Conservation (phyloP, 2,797 vertebrate genomes). For the Alosa sapidissima region DNA sequence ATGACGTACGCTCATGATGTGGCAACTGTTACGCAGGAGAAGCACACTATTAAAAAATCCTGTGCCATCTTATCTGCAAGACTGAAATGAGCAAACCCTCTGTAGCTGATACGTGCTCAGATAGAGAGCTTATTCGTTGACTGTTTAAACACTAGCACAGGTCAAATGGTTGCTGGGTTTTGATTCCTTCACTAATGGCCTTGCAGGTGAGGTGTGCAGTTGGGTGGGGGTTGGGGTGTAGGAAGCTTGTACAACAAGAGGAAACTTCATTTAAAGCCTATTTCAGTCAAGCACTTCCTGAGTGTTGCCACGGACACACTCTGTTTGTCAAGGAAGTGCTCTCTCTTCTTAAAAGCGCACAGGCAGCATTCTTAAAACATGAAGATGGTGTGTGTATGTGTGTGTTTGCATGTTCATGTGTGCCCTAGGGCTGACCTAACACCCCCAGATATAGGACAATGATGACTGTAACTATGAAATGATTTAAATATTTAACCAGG, state of each 20-base stretch:
- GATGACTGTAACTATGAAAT: background rate
- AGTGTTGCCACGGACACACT: background rate
- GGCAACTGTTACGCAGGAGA: background rate
- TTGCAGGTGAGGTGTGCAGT: background rate
- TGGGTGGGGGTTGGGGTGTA: background rate
- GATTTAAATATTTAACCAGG: background rate
- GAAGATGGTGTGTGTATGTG: slow-evolving; percentile 5
- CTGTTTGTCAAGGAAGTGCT: background rate
- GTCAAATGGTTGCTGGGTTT: too few relatives aligned
- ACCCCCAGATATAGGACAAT: background rate
- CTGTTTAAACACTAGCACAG: too few relatives aligned
- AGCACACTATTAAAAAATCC: background rate
- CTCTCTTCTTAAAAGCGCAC: background rate
- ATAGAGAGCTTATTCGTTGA: background rate
- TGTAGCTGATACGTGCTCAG: too few relatives aligned
- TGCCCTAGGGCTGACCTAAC: background rate
- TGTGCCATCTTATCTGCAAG: background rate
- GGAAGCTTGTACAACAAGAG: slow-evolving; percentile 1
- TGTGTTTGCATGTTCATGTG: background rate
- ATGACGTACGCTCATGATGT: background rate
- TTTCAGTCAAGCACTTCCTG: slow-evolving; percentile 3
- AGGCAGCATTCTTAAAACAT: background rate
- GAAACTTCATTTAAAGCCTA: background rate
- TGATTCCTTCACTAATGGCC: background rate
- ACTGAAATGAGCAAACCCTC: too few relatives aligned